Evolutionary conservation across 30 jellyfish, hydroid and myxozoan genomes (phyloP).

Genomic region (Aurelia coerulea): DNA sequence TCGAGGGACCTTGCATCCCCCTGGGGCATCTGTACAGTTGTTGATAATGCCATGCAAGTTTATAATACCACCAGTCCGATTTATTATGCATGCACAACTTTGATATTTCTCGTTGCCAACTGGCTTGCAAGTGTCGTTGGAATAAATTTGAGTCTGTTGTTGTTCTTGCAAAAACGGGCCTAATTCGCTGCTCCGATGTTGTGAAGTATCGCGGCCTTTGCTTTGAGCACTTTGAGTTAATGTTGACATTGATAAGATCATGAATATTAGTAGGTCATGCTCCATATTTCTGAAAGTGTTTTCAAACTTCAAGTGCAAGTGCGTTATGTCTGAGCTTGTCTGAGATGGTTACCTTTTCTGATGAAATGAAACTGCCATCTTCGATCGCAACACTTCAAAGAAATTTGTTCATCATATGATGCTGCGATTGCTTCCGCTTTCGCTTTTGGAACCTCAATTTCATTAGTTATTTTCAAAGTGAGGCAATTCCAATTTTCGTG

Average conservation of each 20-base stretch:
- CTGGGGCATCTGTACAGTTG: constrained; percentile 31
- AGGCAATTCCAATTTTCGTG: no score
- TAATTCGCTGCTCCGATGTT: background rate
- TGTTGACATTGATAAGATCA: background rate
- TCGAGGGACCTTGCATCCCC: constrained; percentile 55
- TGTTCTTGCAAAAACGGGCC: background rate
- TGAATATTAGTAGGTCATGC: no score
- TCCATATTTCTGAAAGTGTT: no score
- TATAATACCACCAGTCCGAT: constrained; percentile 8
- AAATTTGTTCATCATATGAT: no score
- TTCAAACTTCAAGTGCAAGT: no score
- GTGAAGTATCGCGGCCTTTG: background rate
- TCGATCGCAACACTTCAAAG: no score
- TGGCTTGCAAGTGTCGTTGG: constrained; percentile 40
- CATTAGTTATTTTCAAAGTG: no score
- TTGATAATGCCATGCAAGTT: constrained; percentile 51
- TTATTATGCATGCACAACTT: constrained; percentile 60
- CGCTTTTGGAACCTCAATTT: no score
- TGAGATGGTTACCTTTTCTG: no score
- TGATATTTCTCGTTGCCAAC: constrained; percentile 18
- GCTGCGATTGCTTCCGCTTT: no score
- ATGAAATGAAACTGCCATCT: no score
- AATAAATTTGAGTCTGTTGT: constrained; percentile 11
- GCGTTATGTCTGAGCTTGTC: no score
- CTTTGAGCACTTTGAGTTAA: background rate